Percentiles rank a stretch among this genome's conserved stretches.
Conservation (phyloP, 2,113 vertebrate species). For the Tachuris rubrigastra region DNA sequence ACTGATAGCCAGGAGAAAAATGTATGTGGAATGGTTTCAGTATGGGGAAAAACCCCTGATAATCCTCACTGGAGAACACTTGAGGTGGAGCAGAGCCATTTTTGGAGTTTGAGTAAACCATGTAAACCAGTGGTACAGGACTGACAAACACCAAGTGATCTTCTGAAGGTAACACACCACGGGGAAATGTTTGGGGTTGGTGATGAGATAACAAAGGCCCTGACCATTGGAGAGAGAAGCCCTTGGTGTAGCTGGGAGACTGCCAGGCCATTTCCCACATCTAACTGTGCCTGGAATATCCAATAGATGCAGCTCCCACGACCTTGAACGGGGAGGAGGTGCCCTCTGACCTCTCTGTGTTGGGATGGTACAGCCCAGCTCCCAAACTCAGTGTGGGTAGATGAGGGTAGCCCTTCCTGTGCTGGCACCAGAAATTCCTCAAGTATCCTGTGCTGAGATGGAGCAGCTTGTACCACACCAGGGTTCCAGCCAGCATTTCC, state of each 20-base stretch:
- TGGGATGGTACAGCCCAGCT: not conserved
- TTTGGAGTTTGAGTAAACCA: not conserved
- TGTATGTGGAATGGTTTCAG: not conserved
- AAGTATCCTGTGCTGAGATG: not conserved
- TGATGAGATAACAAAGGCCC: not conserved
- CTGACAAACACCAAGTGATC: not conserved
- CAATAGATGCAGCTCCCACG: fast-evolving
- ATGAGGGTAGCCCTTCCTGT: not conserved
- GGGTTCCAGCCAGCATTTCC: not conserved
- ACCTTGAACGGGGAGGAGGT: not conserved
- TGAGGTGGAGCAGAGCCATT: not conserved
- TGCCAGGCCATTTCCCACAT: not conserved
- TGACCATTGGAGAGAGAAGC: not conserved
- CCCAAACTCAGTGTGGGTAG: not conserved
- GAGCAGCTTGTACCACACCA: fast-evolving
- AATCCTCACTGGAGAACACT: too few species aligned
- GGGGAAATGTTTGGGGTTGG: not conserved
- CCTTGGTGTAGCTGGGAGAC: not conserved
- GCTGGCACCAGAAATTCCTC: not conserved
- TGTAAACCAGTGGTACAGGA: not conserved
- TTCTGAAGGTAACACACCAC: not conserved
- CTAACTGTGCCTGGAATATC: not conserved
- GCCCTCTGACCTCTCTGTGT: not conserved
- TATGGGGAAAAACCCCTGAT: not conserved
- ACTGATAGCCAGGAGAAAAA: not conserved